These are phyloP conservation scores for silkworm (Bombyx mori) DNA, from an alignment of 1,140 invertebrate species.

Conservation along the genomic window DNA sequence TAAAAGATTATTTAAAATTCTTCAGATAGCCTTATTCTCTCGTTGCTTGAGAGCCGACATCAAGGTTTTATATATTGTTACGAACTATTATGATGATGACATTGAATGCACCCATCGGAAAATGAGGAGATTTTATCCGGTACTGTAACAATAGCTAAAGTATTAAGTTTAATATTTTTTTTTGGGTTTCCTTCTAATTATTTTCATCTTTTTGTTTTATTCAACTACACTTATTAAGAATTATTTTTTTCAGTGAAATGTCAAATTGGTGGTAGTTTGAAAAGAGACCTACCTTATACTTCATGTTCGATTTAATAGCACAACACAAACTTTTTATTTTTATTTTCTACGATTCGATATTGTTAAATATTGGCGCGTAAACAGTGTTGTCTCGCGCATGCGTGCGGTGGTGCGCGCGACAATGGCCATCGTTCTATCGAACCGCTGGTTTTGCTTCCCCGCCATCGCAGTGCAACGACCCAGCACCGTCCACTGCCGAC, in stretches of 20 bases:
- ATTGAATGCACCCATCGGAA: too few species aligned
- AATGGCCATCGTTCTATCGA: slow-evolving; percentile 39
- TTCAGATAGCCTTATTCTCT: too few species aligned
- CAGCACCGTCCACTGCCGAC: slow-evolving; percentile 19
- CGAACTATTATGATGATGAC: too few species aligned
- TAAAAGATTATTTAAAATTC: too few species aligned
- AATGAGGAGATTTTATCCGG: too few species aligned
- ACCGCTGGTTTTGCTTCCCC: slow-evolving; percentile 53
- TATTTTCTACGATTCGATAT: neutral
- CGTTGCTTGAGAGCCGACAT: too few species aligned
- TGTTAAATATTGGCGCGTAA: slow-evolving; percentile 29
- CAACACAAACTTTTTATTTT: slow-evolving; percentile 13
- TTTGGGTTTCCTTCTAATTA: too few species aligned
- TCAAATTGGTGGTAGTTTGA: neutral
- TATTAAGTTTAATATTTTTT: too few species aligned
- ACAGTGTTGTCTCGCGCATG: slow-evolving; percentile 38
- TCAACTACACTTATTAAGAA: neutral
- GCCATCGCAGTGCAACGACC: slow-evolving; percentile 49
- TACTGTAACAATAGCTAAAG: too few species aligned
- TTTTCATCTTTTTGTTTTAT: too few species aligned
- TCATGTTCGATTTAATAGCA: slow-evolving; percentile 38
- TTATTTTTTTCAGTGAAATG: neutral
- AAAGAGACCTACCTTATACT: slow-evolving; percentile 43
- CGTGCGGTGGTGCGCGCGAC: slow-evolving; percentile 36
- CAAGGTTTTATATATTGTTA: too few species aligned